A percentile compares a stretch with the other conserved stretches of the same genome.
Evolutionary conservation across 2,888 invertebrate genomes (phyloP).

Genomic region (Plebejus argus): DNA sequence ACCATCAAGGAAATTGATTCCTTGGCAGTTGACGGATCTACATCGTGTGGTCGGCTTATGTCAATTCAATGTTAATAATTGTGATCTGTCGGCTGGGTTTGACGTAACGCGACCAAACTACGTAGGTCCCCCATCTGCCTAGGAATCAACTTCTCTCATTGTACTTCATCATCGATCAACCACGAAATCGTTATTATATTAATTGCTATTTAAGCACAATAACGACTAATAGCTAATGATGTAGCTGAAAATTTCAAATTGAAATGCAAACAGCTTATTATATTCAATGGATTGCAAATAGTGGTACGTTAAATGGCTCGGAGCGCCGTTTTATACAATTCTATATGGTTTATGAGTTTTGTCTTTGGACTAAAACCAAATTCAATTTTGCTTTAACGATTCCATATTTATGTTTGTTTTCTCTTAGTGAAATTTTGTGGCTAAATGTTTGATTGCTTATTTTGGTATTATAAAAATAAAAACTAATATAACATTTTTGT

Average conservation of each 20-base stretch:
- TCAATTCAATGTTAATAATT: no score
- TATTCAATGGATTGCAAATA: conserved; percentile 21
- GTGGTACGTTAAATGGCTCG: conserved; percentile 13
- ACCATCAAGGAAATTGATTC: no score
- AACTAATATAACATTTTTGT: no score
- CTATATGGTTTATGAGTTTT: conserved; percentile 24
- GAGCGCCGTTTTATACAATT: conserved; percentile 25
- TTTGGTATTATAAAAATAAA: no score
- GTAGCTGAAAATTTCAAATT: conserved; percentile 6
- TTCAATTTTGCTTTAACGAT: not conserved
- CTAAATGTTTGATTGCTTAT: not conserved
- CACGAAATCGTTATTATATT: not conserved
- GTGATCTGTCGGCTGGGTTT: no score
- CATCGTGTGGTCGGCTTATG: no score
- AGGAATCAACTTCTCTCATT: no score
- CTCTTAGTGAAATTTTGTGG: not conserved
- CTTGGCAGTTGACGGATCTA: no score
- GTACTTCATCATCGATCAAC: not conserved
- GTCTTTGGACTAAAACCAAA: conserved; percentile 17
- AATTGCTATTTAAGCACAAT: not conserved
- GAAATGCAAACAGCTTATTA: conserved; percentile 15
- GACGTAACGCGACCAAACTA: no score
- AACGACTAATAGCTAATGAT: not conserved
- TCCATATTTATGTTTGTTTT: not conserved
- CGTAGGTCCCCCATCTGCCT: no score